Evolutionary conservation across 2,113 vertebrate genomes (phyloP).

Genomic region (Cacatua alba): DNA sequence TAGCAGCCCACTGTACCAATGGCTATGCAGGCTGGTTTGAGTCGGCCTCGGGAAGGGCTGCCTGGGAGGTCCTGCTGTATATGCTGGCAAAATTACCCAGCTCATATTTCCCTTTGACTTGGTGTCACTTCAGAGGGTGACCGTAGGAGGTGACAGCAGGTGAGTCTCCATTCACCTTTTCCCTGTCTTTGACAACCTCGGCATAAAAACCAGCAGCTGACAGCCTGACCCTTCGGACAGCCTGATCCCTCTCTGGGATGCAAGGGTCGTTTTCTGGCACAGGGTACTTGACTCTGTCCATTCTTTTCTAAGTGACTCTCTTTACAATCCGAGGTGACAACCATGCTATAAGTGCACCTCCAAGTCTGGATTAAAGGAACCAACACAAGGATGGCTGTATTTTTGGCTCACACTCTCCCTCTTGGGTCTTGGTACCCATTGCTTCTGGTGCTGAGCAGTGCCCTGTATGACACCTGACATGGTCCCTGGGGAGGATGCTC

Average conservation of each 20-base stretch:
- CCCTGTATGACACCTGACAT: background rate
- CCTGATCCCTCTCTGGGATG: background rate
- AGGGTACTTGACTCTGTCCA: accelerated
- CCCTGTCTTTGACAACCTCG: background rate
- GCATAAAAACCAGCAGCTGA: background rate
- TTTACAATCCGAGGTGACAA: background rate
- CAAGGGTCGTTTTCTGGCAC: background rate
- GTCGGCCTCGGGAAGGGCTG: background rate
- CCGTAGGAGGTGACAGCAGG: background rate
- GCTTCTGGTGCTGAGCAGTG: conserved; percentile 27
- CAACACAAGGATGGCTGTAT: accelerated
- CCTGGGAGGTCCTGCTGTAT: background rate
- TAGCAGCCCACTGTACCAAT: background rate
- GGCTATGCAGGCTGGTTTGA: background rate
- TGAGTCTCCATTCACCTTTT: background rate
- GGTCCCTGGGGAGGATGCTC: conserved; percentile 17
- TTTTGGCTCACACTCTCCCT: background rate
- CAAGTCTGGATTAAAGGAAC: background rate
- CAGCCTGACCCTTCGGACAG: background rate
- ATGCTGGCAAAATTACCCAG: background rate
- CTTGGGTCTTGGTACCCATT: background rate
- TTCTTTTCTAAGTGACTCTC: background rate
- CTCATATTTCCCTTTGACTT: background rate
- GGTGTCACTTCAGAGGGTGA: background rate
- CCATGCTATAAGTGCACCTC: background rate